Percentiles rank a stretch among this genome's conserved stretches.
phyloP scores from a whole-genome alignment of 2,113 vertebrate genomes.

The Callospermophilus lateralis region DNA sequence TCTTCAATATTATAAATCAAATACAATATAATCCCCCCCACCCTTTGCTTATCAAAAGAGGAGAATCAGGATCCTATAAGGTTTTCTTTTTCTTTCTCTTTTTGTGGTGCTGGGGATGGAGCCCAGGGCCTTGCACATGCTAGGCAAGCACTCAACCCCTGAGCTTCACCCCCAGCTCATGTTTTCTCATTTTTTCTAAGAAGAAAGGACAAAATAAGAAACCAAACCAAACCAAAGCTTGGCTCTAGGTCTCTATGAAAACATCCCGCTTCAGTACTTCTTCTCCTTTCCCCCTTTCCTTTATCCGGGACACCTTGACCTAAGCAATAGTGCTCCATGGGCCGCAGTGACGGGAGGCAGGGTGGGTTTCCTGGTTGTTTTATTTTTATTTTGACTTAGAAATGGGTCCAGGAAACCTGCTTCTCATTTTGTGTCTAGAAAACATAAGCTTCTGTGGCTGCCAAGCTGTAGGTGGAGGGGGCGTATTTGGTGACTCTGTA shows the following conservation, averaged over 20 bases:
- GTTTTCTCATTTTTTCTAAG: neutral
- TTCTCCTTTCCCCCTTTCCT: neutral
- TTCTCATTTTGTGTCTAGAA: slow-evolving; percentile 81
- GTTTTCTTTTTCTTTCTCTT: neutral
- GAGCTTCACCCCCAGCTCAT: neutral
- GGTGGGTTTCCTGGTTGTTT: slow-evolving; percentile 16
- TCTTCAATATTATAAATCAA: neutral
- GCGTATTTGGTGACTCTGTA: slow-evolving; percentile 72
- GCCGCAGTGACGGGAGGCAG: neutral
- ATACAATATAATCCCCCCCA: neutral
- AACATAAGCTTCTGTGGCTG: slow-evolving; percentile 77
- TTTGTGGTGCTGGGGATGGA: neutral
- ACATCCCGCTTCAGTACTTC: neutral
- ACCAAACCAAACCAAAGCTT: slow-evolving; percentile 21
- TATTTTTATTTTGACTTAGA: slow-evolving; percentile 77
- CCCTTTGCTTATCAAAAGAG: neutral
- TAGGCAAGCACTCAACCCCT: neutral
- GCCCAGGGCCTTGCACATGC: neutral
- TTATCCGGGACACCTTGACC: slow-evolving; percentile 61
- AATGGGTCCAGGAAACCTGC: slow-evolving; percentile 70
- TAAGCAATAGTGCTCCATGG: neutral
- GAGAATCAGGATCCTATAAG: neutral
- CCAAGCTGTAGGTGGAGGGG: slow-evolving; percentile 72
- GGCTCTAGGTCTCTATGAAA: slow-evolving; percentile 12
- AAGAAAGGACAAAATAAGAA: slow-evolving; percentile 40